These are phyloP conservation scores for Platysteira castanea DNA, from an alignment of 2,113 vertebrate species.

Conservation along the genomic window DNA sequence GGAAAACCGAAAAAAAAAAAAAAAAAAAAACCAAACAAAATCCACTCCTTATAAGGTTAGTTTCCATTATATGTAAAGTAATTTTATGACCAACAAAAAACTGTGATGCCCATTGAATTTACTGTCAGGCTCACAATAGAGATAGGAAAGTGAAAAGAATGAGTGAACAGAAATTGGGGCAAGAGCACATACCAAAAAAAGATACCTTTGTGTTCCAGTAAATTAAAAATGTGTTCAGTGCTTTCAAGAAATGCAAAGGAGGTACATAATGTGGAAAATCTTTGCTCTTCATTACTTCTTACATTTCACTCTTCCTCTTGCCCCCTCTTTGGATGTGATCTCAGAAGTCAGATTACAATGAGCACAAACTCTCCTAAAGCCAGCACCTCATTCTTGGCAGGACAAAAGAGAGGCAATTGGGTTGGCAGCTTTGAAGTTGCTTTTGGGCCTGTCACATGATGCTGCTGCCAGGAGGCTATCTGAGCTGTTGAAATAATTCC, in stretches of 20 bases:
- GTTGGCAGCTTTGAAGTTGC: slow-evolving; percentile 35
- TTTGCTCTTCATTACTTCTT: neutral
- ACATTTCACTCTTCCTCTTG: neutral
- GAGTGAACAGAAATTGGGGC: neutral
- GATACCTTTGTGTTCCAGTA: neutral
- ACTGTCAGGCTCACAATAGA: neutral
- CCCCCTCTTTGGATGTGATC: neutral
- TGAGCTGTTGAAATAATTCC: slow-evolving; percentile 36
- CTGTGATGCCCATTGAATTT: neutral
- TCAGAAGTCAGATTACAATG: neutral
- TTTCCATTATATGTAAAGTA: neutral
- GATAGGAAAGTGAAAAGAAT: neutral
- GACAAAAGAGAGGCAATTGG: slow-evolving; percentile 9
- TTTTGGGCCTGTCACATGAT: slow-evolving; percentile 36
- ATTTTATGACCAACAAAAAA: neutral
- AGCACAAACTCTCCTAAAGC: neutral
- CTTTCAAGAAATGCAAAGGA: neutral
- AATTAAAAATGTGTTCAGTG: neutral
- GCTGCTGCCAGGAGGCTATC: slow-evolving; percentile 13
- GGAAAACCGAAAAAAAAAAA: neutral
- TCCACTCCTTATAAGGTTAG: neutral
- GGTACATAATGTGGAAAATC: neutral
- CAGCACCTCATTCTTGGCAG: neutral
- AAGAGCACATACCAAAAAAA: neutral
- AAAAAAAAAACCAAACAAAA: neutral